Conservation (phyloP, 2,113 vertebrate species). For the Cinclus cinclus region DNA sequence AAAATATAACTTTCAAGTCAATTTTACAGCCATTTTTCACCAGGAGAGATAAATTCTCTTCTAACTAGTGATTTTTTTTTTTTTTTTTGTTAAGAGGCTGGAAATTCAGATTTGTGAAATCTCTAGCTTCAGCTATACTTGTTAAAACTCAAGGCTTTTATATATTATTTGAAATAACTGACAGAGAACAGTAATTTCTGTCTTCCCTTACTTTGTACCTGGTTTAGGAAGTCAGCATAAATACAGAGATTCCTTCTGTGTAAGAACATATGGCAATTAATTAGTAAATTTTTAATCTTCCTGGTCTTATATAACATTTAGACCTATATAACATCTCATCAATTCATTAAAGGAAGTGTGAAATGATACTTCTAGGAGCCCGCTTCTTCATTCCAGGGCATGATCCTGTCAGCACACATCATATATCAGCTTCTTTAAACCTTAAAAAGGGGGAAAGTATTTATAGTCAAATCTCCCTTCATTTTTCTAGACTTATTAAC, state of each 20-base stretch:
- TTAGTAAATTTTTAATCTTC: background rate
- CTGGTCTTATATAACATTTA: background rate
- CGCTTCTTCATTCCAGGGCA: background rate
- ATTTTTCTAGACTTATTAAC: background rate
- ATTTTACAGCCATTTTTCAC: background rate
- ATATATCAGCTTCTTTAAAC: background rate
- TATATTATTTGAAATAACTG: background rate
- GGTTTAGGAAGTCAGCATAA: background rate
- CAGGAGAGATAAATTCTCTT: background rate
- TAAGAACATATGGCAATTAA: background rate
- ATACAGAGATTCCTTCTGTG: background rate
- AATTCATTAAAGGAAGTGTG: background rate
- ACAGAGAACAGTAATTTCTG: background rate
- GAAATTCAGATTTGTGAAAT: background rate
- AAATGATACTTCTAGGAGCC: background rate
- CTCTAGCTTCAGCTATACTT: background rate
- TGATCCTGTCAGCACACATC: background rate
- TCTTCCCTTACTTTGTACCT: background rate
- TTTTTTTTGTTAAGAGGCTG: background rate
- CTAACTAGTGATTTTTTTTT: background rate
- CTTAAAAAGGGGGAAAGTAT: background rate
- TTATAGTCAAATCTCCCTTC: background rate
- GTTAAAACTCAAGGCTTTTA: background rate
- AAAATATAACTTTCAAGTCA: background rate
- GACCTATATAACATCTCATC: background rate